Evolutionary conservation across 2,888 invertebrate species (phyloP).

Genomic region (Cantharis nigra): DNA sequence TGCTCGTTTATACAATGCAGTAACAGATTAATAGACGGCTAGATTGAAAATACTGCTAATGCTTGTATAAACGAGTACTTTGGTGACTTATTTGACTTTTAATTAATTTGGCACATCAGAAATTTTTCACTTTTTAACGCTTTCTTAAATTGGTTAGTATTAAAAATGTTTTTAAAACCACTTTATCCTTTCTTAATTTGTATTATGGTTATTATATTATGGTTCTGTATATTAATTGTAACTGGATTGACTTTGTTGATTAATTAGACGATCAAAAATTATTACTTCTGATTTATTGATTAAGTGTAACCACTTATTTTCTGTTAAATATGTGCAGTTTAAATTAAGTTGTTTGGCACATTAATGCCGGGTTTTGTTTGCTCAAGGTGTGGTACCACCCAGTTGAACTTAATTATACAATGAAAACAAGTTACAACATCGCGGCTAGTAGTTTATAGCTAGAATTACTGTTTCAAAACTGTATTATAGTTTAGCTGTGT

Average conservation of each 20-base stretch:
- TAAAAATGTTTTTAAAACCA: not conserved
- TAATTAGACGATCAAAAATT: not conserved
- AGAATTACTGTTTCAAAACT: conserved; percentile 6
- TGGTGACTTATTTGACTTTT: no score
- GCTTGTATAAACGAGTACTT: no score
- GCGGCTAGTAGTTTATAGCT: conserved; percentile 12
- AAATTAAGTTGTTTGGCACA: conserved; percentile 36
- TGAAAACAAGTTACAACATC: conserved; percentile 23
- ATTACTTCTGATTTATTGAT: not conserved
- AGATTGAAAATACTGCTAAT: no score
- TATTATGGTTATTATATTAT: not conserved
- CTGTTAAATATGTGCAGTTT: not conserved
- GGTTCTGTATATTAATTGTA: not conserved
- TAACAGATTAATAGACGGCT: no score
- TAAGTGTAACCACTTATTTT: conserved; percentile 1
- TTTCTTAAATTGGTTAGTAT: no score
- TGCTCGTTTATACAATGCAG: no score
- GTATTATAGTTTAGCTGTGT: not conserved
- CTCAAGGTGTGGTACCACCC: conserved; percentile 33
- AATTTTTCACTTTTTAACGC: no score
- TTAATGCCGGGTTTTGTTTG: conserved; percentile 32
- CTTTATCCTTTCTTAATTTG: not conserved
- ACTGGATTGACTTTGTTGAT: not conserved
- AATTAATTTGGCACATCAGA: no score
- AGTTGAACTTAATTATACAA: conserved; percentile 35